Base-by-base conservation (phyloP, 2,113 vertebrate genomes). In the Mustela nigripes region DNA sequence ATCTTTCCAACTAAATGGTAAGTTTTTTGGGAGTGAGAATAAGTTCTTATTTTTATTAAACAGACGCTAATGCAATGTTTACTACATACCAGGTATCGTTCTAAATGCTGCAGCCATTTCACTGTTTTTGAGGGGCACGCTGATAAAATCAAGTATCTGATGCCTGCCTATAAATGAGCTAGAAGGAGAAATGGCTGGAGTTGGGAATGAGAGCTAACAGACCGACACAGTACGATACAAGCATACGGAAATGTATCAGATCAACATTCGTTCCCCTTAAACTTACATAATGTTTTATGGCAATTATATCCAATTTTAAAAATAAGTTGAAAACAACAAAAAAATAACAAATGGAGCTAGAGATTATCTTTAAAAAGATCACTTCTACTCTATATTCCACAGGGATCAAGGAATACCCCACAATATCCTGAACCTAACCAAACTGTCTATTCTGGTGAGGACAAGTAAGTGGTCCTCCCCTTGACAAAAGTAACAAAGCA, bases 21-120 rank as follows among this genome's bases (percentile, higher is more conserved):
- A 86, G 58, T 50, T 67, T 31, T 94, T 71, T 91, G 65, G 86
- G 85, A 92, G 83, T 48, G 78, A 84, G 18, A 21, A 21, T 62
- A 45, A 76, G 24, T 74, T 94, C 73, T 92, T 71, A 50, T 56
- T 87, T 90, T 87, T 42, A 82, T 45, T 90, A 69, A 87, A 45
- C 48, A 84, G 50, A 69, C 4, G 39, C 42, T 91, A 80, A 45
- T 18, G 60, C 3, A 33, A 12, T 26, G 5, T 89, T 89, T 73
- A 48, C 56, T 67, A 24, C 39, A 28, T 65, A 56, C 24, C 26
- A 86, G 53, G 33, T 26, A 50, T 3, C 5, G 33, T 67, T 93
- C 80, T 81, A 28, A 4, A 15, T 16, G 10, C 63, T 65, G 5
- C 21, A 39, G 31, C 53, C 21, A 42, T 36, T 91, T 50, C 58